Base-by-base conservation (phyloP, 2,888 invertebrate genomes). In the Oegoconia quadripuncta region DNA sequence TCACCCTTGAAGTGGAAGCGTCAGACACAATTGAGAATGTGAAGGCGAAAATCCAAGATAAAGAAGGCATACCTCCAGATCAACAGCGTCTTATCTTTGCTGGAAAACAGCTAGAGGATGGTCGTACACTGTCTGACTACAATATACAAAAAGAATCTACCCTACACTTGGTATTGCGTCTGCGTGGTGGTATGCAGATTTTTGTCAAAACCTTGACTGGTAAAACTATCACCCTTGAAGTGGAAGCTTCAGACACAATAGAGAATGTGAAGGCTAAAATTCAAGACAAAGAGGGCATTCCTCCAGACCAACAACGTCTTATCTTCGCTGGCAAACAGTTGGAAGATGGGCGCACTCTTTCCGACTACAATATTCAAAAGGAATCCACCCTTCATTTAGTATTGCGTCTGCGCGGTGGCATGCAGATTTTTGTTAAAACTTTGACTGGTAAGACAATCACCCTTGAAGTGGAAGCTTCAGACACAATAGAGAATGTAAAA, bases 391-490 rank as follows among this genome's bases (percentile, higher is more conserved):
- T 90, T 11, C 90, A 90, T 55, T 71, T 90, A 44, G 90, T 90
- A 5, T 65, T 90, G 22, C 82, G 91, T 51, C 80, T 91, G 14
- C 71, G 91, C 50, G 92, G 93, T 41, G 57, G 57, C 20, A 42
- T 46, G 9, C 44, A 46, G 42, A 18, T 34, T 17, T 5, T 27
- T 36, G 18, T 33, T 9, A n/a, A 15, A n/a, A 9, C 11, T 20
- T 3, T 3, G 15, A 2, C 15, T 14, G 28, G 5, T 28, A n/a
- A n/a, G n/a, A n/a, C n/a, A n/a, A n/a, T n/a, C n/a, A n/a, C n/a
- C n/a, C n/a, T n/a, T n/a, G n/a, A n/a, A n/a, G n/a, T n/a, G n/a
- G n/a, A n/a, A n/a, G n/a, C n/a, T n/a, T n/a, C n/a, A n/a, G n/a
- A n/a, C n/a, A n/a, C n/a, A n/a, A n/a, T n/a, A n/a, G n/a, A n/a